Evolutionary conservation across 2,113 vertebrate genomes (phyloP), one percentile per base, ranked within the genome.

Genomic region (Gadus chalcogrammus): DNA sequence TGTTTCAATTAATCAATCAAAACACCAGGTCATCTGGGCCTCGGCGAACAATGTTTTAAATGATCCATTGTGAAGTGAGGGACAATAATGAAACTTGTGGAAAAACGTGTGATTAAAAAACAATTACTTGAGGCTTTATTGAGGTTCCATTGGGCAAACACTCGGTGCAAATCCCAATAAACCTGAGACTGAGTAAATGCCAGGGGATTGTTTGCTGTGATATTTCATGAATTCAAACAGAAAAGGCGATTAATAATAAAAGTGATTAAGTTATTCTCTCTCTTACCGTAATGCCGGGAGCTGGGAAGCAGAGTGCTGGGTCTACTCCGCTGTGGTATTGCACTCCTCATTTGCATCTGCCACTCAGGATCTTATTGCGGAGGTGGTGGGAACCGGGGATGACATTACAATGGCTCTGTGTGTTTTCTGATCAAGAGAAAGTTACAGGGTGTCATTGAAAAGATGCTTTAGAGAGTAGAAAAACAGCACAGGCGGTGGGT

Each of bases 121-220:
- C 20, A 68, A 66, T 70, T 61, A 71, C 69, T 69, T 28, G 42
- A 62, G 38, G 59, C 52, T 69, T 74, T 65, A 22, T 67, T 62
- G 31, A 64, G 38, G 28, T 60, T 61, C 55, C 20, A 11, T 38
- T 62, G 11, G 69, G 55, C 20, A 67, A 68, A 68, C 12, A 70
- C 15, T 52, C 16, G 67, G 16, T 38, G 52, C 53, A 63, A 17
- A 62, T 38, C 15, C 15, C 61, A 65, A 61, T 64, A 61, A 56
- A 18, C 52, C 15, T 6, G 4, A 35, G 52, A 56, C 27, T 22
- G 9, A 59, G 18, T 15, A 18, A 60, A 61, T 52, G 69, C 61
- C 48, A 72, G 64, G 15, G 70, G 63, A 72, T 66, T 66, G 55
- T 72, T 72, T 72, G 1, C 17, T 16, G 38, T 52, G 2, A 74